Conservation (phyloP, 2,113 vertebrate species). For the Megaceryle torquata region DNA sequence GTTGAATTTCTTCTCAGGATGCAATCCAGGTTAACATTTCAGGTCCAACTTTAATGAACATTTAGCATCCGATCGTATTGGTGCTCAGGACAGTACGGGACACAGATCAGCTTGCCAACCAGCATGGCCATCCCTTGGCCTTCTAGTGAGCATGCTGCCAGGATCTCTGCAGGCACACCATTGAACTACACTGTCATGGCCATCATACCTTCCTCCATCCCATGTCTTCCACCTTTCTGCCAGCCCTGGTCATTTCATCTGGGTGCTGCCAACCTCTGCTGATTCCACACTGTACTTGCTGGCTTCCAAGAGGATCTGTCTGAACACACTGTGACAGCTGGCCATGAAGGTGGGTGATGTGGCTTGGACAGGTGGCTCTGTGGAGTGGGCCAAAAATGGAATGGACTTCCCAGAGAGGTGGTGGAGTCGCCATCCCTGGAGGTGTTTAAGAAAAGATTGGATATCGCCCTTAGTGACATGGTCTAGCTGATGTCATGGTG, state of each 20-base stretch:
- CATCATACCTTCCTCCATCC: background rate
- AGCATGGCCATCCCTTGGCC: background rate
- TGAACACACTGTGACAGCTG: fast-evolving
- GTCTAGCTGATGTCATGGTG: too few species aligned
- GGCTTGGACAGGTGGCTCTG: background rate
- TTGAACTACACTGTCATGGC: fast-evolving
- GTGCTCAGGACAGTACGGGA: background rate
- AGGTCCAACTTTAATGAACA: background rate
- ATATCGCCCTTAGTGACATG: too few species aligned
- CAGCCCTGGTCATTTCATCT: background rate
- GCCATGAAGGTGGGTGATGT: fast-evolving
- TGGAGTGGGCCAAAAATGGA: background rate
- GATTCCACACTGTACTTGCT: background rate
- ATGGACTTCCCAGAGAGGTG: too few species aligned
- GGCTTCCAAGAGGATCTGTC: background rate
- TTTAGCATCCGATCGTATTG: background rate
- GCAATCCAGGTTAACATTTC: background rate
- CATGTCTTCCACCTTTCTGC: background rate
- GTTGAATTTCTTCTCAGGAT: background rate
- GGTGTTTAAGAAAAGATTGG: too few species aligned
- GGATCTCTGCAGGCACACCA: background rate
- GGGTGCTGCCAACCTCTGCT: background rate
- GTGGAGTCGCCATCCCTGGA: too few species aligned
- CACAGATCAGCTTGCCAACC: background rate
- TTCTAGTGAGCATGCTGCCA: background rate